phyloP scores from a whole-genome alignment of 2,113 vertebrate genomes.

The Pontoporia blainvillei region DNA sequence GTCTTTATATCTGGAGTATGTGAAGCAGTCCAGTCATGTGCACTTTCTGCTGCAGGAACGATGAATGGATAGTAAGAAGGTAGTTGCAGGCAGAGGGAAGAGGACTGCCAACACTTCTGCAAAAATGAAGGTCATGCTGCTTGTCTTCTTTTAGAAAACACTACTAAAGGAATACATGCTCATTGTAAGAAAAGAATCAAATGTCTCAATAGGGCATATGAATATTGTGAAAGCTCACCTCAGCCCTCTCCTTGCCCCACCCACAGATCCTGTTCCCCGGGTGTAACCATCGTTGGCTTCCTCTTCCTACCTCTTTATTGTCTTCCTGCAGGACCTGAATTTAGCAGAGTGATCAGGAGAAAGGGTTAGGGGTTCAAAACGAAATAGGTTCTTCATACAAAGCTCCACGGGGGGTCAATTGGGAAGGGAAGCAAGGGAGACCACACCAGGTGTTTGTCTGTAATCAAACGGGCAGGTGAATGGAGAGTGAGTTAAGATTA shows the following conservation, averaged over 20 bases:
- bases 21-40: background rate
- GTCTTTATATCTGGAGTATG: background rate
- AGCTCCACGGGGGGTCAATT: background rate
- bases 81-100: background rate
- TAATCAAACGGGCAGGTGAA: background rate
- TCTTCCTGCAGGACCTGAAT: background rate
- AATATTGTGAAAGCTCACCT: background rate
- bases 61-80: background rate
- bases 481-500: constrained; percentile 13
- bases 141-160: background rate
- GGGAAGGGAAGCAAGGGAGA: constrained; percentile 19
- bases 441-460: constrained; percentile 23
- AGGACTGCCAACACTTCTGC: background rate
- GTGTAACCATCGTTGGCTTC: background rate
- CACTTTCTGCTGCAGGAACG: background rate
- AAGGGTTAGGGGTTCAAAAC: background rate
- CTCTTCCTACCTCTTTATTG: background rate
- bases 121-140: background rate
- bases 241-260: background rate
- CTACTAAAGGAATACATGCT: background rate
- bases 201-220: background rate
- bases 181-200: background rate
- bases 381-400: background rate
- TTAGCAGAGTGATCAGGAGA: background rate
- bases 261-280: no score